Evolutionary conservation across 2,888 invertebrate species (phyloP).

Genomic region (Eupithecia exiguata): DNA sequence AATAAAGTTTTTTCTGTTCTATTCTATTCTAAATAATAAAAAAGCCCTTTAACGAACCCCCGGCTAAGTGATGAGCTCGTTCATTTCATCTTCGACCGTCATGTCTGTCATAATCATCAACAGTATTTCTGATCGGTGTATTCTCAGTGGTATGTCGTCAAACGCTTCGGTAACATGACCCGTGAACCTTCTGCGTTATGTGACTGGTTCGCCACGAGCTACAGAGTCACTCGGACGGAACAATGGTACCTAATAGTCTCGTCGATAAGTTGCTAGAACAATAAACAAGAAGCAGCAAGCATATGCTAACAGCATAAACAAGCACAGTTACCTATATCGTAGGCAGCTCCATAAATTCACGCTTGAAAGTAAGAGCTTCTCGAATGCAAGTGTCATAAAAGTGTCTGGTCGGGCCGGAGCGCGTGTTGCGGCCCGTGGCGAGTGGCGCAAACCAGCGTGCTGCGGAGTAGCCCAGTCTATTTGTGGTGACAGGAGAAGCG

Average conservation of each 20-base stretch:
- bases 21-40: conserved; percentile 40
- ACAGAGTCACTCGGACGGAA: not conserved
- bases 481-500: conserved; percentile 83
- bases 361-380: conserved; percentile 28
- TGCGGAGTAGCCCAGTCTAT: conserved; percentile 80
- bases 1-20: too few relatives aligned
- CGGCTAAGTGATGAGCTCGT: not conserved
- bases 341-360: conserved; percentile 26
- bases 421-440: conserved; percentile 55
- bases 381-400: conserved; percentile 42
- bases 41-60: conserved; percentile 1
- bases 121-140: not conserved
- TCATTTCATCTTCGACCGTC: not conserved
- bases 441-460: conserved; percentile 70
- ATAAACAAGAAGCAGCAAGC: conserved; percentile 6
- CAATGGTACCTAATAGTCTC: not conserved
- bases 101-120: not conserved
- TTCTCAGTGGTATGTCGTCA: not conserved
- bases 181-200: not conserved
- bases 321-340: conserved; percentile 10
- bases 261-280: not conserved
- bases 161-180: not conserved
- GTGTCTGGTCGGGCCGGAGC: conserved; percentile 40
- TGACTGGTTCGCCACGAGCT: not conserved
- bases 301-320: conserved; percentile 12